Percentiles rank a stretch among this genome's conserved stretches.
phyloP scores from a whole-genome alignment of 2,113 vertebrate species.

The Microtus ochrogaster region DNA sequence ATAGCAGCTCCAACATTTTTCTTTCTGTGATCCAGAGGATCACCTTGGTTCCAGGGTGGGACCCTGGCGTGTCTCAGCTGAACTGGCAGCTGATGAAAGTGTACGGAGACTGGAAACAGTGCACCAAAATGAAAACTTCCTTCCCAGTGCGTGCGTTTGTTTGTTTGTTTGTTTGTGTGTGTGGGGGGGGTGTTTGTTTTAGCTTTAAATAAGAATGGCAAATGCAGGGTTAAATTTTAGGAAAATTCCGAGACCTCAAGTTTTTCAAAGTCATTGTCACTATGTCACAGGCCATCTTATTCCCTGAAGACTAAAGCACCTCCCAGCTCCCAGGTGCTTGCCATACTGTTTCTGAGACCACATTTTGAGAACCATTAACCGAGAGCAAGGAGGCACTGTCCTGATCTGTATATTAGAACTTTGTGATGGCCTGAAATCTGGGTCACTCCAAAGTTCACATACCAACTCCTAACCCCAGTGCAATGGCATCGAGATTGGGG shows the following conservation, averaged over 20 bases:
- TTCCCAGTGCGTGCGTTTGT: not conserved
- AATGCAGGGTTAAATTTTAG: not conserved
- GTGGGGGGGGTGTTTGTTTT: not conserved
- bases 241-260: not conserved
- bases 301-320: not conserved
- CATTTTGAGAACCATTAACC: not conserved
- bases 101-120: not conserved
- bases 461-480: not conserved
- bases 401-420: not conserved
- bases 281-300: not conserved
- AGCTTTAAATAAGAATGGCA: not conserved
- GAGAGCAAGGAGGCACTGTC: not conserved
- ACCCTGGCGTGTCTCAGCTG: not conserved
- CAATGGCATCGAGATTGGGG: too few relatives aligned
- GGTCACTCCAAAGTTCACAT: not conserved
- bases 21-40: not conserved
- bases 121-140: not conserved
- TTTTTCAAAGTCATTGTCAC: not conserved
- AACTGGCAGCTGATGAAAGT: not conserved
- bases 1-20: conserved; percentile 13
- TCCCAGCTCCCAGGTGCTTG: not conserved
- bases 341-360: not conserved
- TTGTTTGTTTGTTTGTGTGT: not conserved
- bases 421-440: not conserved
- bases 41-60: not conserved